Conservation (phyloP, 2,797 vertebrate genomes). For the Pterois miles region DNA sequence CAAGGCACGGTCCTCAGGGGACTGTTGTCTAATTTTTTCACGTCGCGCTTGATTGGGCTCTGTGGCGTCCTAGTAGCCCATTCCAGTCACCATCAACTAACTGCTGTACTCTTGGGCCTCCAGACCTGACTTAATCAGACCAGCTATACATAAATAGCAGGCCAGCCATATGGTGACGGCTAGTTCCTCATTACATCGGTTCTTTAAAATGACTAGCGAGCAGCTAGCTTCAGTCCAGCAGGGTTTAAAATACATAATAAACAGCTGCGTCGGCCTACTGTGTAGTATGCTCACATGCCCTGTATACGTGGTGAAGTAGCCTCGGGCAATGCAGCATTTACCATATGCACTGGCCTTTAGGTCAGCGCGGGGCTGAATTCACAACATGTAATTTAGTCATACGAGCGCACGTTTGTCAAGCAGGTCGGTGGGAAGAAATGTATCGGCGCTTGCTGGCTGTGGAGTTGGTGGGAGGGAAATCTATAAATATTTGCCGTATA, state of each 20-base stretch:
- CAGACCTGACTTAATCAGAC: constrained; percentile 79
- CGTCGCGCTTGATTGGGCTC: constrained; percentile 54
- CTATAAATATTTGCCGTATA: constrained; percentile 75
- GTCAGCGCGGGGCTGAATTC: constrained; percentile 23
- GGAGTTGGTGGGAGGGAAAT: constrained; percentile 61
- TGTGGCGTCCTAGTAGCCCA: constrained; percentile 75
- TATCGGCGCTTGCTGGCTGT: constrained; percentile 33
- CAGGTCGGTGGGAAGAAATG: constrained; percentile 27
- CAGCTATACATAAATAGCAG: constrained; percentile 75
- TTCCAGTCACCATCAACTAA: constrained; percentile 77
- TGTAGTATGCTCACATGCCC: neutral
- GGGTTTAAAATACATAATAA: constrained; percentile 34
- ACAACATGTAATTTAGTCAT: constrained; percentile 58
- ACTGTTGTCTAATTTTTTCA: constrained; percentile 49
- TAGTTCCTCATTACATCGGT: constrained; percentile 48
- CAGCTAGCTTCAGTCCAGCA: constrained; percentile 13
- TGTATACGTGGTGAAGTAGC: neutral
- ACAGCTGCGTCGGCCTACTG: constrained; percentile 8
- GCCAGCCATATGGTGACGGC: constrained; percentile 70
- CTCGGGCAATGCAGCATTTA: constrained; percentile 17
- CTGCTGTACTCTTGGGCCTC: constrained; percentile 65
- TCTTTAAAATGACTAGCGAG: constrained; percentile 18
- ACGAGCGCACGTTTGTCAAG: constrained; percentile 21
- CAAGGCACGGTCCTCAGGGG: constrained; percentile 51
- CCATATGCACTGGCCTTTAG: constrained; percentile 32